Conservation (phyloP, 2,888 invertebrate species). For the Cantharis lateralis region DNA sequence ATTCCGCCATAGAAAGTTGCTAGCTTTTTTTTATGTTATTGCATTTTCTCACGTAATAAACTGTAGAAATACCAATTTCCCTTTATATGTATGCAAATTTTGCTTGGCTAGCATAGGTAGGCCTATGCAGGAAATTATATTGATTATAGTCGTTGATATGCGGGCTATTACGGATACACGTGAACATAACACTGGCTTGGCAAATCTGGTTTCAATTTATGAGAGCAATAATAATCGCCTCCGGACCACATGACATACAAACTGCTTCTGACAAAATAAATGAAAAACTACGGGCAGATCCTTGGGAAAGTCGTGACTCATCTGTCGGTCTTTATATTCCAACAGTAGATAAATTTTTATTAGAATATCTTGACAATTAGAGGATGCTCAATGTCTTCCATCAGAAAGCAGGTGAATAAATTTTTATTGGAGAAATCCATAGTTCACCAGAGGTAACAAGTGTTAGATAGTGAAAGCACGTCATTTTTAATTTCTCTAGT, state of each 20-base stretch:
- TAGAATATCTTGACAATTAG: not conserved
- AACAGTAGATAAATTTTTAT: not conserved
- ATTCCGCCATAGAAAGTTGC: not conserved
- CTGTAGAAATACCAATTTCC: not conserved
- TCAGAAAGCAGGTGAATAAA: not conserved
- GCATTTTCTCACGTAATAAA: conserved; percentile 9
- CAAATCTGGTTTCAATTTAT: not conserved
- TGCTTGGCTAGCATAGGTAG: not conserved
- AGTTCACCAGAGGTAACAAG: not conserved
- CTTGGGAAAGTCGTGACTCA: not conserved
- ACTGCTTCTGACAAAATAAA: not conserved
- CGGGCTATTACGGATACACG: not conserved
- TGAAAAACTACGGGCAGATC: not conserved
- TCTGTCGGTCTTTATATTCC: not conserved
- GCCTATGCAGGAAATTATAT: not conserved
- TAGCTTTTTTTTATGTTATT: not conserved
- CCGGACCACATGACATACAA: not conserved
- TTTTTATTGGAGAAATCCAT: not conserved
- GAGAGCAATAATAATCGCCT: not conserved
- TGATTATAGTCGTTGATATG: not conserved
- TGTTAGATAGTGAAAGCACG: not conserved
- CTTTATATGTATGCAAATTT: not conserved
- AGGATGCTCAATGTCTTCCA: not conserved
- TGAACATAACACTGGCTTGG: not conserved
- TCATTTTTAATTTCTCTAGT: not conserved